Evolutionary conservation across 2,113 vertebrate genomes (phyloP), one percentile per base, ranked within the genome.

Genomic region (Taurulus bubalis): DNA sequence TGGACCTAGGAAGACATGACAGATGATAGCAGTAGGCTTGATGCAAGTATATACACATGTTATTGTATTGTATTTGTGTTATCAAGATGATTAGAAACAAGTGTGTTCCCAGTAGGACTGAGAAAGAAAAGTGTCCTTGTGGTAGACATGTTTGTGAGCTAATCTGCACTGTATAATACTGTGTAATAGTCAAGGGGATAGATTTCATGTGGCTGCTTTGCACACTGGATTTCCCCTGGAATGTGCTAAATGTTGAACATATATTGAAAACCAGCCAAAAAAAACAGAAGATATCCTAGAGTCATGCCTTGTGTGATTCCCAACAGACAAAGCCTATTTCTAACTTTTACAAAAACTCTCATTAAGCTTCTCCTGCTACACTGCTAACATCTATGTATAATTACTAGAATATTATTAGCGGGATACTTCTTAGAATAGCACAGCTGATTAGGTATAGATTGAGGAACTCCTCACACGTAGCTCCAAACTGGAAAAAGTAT

Each of bases 211-310:
- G 53, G 53, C 53, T 55, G 53, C 53, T 55, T 3, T 26, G n/a
- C 4, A 24, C 9, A 55, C n/a, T 14, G 12, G 10, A 55, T 55
- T 24, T 26, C 7, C 10, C 24, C 32, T 77, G 28, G 7, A 38
- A 51, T 80, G 2, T 4, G 16, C 14, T 55, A 12, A 10, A 14
- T 58, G 12, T 24, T 22, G 3, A 73, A 18, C n/a, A 40, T 65
- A 68, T 59, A 20, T 10, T 77, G 62, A 49, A 58, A 74, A 67
- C 9, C 45, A 59, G 14, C 32, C 28, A 82, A 66, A 55, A 20
- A 16, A 81, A 64, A 6, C 9, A 51, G 18, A 53, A 26, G 30
- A 87, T 58, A 75, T 74, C 64, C 45, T 0, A 49, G 28, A 62
- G 73, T 32, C 1, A 2, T 24, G 30, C 47, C 45, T 3, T 42